Evolutionary conservation across 2,113 vertebrate species (phyloP), one percentile per base, ranked within the genome.

Genomic region (Lagenorhynchus albirostris): DNA sequence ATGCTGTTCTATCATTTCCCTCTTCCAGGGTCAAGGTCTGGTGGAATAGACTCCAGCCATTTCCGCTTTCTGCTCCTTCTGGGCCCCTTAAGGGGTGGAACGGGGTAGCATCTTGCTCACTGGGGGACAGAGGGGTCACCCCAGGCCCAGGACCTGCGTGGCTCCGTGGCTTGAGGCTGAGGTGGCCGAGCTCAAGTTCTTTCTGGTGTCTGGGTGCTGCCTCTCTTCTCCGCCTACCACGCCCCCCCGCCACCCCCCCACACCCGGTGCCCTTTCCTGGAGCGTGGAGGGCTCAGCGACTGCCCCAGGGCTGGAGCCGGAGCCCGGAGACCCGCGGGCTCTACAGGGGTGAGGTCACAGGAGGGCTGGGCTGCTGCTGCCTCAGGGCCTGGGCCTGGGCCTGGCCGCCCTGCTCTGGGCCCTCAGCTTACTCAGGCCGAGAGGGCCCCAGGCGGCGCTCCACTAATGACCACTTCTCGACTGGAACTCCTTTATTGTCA

Each of bases 221-320:
- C 6, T 0, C 60, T 70, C 29, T 53, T 50, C 60, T 33, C 4
- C 2, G 1, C 65, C 5, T 7, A 2, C 50, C 25, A 21, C 0
- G 2, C 1, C 2, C 29, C 26, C 23, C 26, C 1, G 2, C 29
- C 17, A 18, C 21, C 21, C 2, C 1, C 21, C 47, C 9, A 50
- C n/a, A n/a, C n/a, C 1, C 11, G 13, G 17, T 5, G 1, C 12
- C 17, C 15, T 7, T 11, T 79, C 26, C 20, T 31, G 14, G 29
- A 20, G 15, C 15, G 38, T 63, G 25, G 14, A 23, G 33, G 3
- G 13, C 4, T 81, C 41, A 9, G n/a, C 5, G 1, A 50, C 33
- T n/a, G 6, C 41, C 26, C 0, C 31, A 70, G 62, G 65, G 29
- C 21, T 58, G 9, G 11, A 20, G 13, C 10, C 10, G 14, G 18